These are phyloP conservation scores for Dendroctonus ponderosae DNA, from an alignment of 1,140 invertebrate genomes.

Conservation along the genomic window DNA sequence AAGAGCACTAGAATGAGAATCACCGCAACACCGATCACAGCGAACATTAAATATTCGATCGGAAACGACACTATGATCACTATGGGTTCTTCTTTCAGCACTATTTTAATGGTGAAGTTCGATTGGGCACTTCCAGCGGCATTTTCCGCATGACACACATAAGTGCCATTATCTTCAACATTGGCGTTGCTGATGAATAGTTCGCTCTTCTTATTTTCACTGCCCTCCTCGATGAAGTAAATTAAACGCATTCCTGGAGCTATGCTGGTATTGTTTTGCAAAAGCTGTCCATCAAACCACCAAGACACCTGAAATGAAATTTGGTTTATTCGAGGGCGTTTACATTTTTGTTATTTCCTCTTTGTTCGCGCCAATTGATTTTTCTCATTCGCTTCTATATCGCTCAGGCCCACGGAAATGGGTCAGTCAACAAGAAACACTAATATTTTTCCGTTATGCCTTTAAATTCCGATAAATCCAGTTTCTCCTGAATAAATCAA, in stretches of 20 bases:
- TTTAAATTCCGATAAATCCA: neutral
- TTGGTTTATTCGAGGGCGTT: neutral
- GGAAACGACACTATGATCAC: slow-evolving; percentile 64
- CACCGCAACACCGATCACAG: slow-evolving; percentile 60
- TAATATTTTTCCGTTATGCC: too few species aligned
- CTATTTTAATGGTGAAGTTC: slow-evolving; percentile 74
- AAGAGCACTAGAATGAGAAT: slow-evolving; percentile 59
- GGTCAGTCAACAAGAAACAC: neutral
- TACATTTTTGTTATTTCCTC: too few species aligned
- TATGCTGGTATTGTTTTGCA: slow-evolving; percentile 68
- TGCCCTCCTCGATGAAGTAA: slow-evolving; percentile 67
- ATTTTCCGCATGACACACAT: slow-evolving; percentile 78
- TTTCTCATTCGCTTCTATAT: too few species aligned
- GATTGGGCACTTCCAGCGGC: slow-evolving; percentile 70
- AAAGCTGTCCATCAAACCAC: slow-evolving; percentile 74
- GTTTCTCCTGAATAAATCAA: neutral
- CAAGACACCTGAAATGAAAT: slow-evolving; percentile 58
- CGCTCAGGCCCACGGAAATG: neutral
- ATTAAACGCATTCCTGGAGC: slow-evolving; percentile 63
- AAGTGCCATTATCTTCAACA: slow-evolving; percentile 75
- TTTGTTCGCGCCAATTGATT: too few species aligned
- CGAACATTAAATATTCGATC: slow-evolving; percentile 65
- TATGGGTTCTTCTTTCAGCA: slow-evolving; percentile 69
- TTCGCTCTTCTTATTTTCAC: slow-evolving; percentile 70
- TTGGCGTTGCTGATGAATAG: slow-evolving; percentile 73